phyloP scores from a whole-genome alignment of 2,888 invertebrate species.

The Cotesia congregata region DNA sequence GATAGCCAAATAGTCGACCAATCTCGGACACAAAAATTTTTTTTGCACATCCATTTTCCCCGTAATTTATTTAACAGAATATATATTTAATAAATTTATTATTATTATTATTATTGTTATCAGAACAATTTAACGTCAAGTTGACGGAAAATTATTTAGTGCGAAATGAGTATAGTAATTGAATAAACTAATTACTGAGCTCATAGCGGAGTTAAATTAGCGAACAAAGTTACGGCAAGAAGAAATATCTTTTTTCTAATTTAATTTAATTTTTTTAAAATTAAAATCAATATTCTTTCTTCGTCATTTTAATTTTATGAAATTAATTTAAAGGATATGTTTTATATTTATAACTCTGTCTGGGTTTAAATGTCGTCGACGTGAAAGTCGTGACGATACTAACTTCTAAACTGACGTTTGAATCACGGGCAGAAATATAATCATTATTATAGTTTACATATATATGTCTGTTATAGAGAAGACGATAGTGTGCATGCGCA shows the following conservation, averaged over 20 bases:
- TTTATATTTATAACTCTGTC: background rate
- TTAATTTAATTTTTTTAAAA: background rate
- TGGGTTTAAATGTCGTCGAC: background rate
- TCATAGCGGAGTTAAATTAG: background rate
- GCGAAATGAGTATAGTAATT: background rate
- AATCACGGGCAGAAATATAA: background rate
- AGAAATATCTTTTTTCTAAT: background rate
- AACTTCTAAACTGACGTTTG: slow-evolving; percentile 8
- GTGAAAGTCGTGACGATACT: slow-evolving; percentile 8
- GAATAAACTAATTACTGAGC: background rate
- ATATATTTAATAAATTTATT: background rate
- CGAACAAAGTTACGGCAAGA: background rate
- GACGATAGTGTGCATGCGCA: background rate
- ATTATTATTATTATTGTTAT: background rate
- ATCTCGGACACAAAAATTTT: slow-evolving; percentile 86
- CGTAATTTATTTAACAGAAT: background rate
- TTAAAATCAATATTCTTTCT: background rate
- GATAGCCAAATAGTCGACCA: slow-evolving; percentile 97
- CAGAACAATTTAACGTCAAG: background rate
- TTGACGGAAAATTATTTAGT: background rate
- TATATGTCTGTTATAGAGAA: background rate
- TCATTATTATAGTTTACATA: background rate
- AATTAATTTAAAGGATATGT: background rate
- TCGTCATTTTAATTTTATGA: background rate
- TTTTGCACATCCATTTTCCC: slow-evolving; percentile 77